These are phyloP conservation scores for Heterotilapia buettikoferi DNA, from an alignment of 2,113 vertebrate species.

Conservation along the genomic window DNA sequence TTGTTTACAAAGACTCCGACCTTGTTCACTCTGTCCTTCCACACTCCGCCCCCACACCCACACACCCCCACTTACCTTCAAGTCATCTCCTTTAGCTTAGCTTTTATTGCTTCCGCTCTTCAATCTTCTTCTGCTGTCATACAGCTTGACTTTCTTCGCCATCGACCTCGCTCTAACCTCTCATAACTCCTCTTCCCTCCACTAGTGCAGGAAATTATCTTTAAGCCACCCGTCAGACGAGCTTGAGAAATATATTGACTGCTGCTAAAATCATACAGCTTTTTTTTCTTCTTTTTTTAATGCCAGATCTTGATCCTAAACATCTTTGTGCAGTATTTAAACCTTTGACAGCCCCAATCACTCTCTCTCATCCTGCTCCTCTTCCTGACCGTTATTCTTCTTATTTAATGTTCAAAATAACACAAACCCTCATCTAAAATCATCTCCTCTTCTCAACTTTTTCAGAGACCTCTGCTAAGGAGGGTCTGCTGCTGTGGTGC, in stretches of 20 bases:
- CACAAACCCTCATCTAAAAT: neutral
- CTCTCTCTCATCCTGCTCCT: neutral
- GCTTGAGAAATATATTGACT: neutral
- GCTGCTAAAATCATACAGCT: neutral
- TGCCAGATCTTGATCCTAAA: neutral
- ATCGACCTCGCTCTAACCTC: neutral
- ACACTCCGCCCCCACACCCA: neutral
- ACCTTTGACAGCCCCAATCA: neutral
- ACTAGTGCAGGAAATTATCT: neutral
- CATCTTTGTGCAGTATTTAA: neutral
- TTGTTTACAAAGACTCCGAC: neutral
- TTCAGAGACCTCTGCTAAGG: slow-evolving; percentile 89
- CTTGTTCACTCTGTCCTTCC: neutral
- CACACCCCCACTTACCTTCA: neutral
- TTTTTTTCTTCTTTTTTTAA: neutral
- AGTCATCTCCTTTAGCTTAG: neutral
- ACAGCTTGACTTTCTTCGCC: neutral
- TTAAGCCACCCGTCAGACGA: neutral
- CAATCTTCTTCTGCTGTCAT: neutral
- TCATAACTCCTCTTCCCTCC: neutral
- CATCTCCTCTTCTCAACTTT: neutral
- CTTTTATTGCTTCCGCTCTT: slow-evolving; percentile 13
- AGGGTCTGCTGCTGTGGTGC: slow-evolving; percentile 89
- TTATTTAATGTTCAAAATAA: neutral
- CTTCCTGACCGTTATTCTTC: neutral